These are phyloP conservation scores for Metaphire vulgaris DNA, from an alignment of 1,140 invertebrate genomes.

Conservation along the genomic window DNA sequence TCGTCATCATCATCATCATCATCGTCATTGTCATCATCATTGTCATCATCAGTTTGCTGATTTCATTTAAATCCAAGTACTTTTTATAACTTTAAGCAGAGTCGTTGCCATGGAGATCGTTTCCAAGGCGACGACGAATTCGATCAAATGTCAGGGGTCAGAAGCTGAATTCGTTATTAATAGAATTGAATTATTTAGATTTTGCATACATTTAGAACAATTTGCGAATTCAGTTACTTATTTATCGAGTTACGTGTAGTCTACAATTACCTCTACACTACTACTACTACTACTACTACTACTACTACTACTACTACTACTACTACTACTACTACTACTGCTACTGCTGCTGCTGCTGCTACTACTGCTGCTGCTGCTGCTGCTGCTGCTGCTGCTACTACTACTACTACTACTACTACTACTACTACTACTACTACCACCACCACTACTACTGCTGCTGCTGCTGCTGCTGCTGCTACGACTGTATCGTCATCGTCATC, in stretches of 20 bases:
- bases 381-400: slow-evolving; percentile 2
- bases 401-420: slow-evolving; percentile 11
- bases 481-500: too few species aligned
- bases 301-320: slow-evolving; percentile 5
- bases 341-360: slow-evolving; percentile 13
- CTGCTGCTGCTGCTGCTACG: slow-evolving; percentile 4
- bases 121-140: background rate
- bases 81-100: background rate
- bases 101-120: background rate
- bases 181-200: too few species aligned
- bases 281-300: slow-evolving; percentile 4
- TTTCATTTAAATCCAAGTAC: background rate
- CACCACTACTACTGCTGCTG: slow-evolving; percentile 11
- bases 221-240: too few species aligned
- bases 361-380: slow-evolving; percentile 7
- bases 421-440: slow-evolving; percentile 14
- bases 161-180: too few species aligned
- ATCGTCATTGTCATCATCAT: background rate
- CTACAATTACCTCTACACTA: background rate
- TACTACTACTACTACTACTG: slow-evolving; percentile 7
- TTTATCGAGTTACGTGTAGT: too few species aligned
- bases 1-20: background rate
- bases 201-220: too few species aligned
- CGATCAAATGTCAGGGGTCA: background rate
- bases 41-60: background rate